A percentile compares a stretch with the other conserved stretches of the same genome.
Conservation (phyloP, 2,888 invertebrate genomes). For the Spialia ferax region DNA sequence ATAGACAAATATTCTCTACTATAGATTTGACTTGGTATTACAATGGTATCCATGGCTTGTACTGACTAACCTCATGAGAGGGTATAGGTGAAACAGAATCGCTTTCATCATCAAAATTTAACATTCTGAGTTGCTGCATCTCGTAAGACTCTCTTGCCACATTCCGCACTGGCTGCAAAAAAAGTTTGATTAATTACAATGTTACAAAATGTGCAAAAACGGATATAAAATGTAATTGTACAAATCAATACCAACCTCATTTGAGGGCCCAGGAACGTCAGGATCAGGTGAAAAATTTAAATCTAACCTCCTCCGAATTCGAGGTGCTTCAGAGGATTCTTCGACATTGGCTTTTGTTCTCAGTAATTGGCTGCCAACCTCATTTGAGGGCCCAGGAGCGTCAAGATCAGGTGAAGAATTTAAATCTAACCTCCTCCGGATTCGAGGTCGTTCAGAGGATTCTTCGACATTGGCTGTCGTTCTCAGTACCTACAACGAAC, state of each 20-base stretch:
- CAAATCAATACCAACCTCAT: neutral
- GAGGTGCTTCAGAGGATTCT: too few species aligned
- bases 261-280: too few species aligned
- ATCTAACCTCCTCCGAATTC: too few species aligned
- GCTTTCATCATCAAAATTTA: constrained; percentile 3
- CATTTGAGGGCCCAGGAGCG: neutral
- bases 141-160: constrained; percentile 5
- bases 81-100: constrained; percentile 7
- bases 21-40: constrained; percentile 5
- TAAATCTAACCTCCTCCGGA: constrained; percentile 7
- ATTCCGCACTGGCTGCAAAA: constrained; percentile 5
- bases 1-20: constrained; percentile 8
- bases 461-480: constrained; percentile 3
- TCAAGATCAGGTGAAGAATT: constrained; percentile 7
- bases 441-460: constrained; percentile 5
- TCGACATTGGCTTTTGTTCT: too few species aligned
- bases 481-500: constrained; percentile 5
- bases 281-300: too few species aligned
- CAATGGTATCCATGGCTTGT: constrained; percentile 6
- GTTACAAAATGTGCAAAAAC: constrained; percentile 1
- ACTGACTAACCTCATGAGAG: too few species aligned
- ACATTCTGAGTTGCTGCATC: constrained; percentile 5
- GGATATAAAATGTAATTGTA: constrained; percentile 3
- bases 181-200: constrained; percentile 8
- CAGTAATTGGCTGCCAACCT: neutral